Base-by-base conservation (phyloP, 2,888 invertebrate species). In the Tipula confusa region DNA sequence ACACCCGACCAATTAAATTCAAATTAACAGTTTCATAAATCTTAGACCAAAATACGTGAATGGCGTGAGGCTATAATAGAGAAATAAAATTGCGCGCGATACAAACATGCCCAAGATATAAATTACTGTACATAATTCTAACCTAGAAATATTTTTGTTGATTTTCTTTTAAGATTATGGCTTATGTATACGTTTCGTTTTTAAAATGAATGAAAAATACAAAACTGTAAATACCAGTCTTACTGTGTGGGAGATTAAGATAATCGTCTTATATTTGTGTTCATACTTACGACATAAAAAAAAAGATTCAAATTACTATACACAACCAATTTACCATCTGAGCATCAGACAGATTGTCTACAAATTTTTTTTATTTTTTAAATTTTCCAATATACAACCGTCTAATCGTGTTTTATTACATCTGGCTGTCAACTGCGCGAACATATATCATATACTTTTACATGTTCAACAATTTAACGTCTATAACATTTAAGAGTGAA, bases 111-210 rank as follows among this genome's bases (percentile, higher is more conserved):
- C 64, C 2, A 64, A 43, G 43, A 64, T n/a, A 64, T 64, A 24
- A 64, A 64, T 64, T 64, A 64, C 24, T 24, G 24, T 64, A 64
- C 24, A 43, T 64, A 64, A 64, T 64, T 64, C 64, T 64, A 64
- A 64, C 64, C 64, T 64, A 64, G 64, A 64, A 64, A 64, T 64
- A 64, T 64, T 24, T 64, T 64, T 64, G 64, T 64, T 64, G 64
- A 64, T 64, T 64, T 64, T 24, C 64, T 7, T 64, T 24, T 24
- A 18, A 64, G 64, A 64, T 64, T 48, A 48, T 18, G 48, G 48
- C 7, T 64, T 64, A n/a, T 43, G 43, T 64, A 38, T 38, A 64
- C n/a, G 43, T 64, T 64, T 64, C 64, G 64, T 24, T 64, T 48
- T 7, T 64, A 24, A 18, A 64, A 64, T 64, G 64, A 64, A 64